phyloP scores from a whole-genome alignment of 2,888 invertebrate species.

The Epirrhoe alternata region DNA sequence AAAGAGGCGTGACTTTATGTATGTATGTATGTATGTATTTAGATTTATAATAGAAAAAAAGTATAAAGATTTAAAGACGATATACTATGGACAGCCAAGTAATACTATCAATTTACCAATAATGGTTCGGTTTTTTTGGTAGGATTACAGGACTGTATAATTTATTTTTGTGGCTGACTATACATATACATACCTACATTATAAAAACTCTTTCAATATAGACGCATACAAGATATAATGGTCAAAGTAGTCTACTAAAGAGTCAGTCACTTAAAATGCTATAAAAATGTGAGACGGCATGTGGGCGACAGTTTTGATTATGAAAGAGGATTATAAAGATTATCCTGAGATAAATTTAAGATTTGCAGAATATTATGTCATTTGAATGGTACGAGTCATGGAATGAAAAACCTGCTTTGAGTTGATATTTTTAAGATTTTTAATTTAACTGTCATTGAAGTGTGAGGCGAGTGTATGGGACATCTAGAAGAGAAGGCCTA shows the following conservation, averaged over 20 bases:
- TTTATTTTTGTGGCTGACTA: neutral
- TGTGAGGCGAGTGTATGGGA: neutral
- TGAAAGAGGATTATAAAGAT: conserved; percentile 75
- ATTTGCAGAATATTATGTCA: conserved; percentile 60
- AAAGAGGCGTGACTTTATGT: no score
- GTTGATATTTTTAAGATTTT: neutral
- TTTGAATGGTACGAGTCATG: conserved; percentile 17
- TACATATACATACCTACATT: neutral
- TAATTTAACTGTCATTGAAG: neutral
- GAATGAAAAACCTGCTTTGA: conserved; percentile 10
- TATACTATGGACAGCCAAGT: no score
- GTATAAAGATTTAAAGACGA: no score
- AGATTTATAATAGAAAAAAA: no score
- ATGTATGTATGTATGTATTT: no score
- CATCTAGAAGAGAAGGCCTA: no score
- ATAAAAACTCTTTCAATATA: conserved; percentile 8
- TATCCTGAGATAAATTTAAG: conserved; percentile 69
- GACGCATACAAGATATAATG: conserved; percentile 5
- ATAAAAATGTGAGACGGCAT: conserved; percentile 50
- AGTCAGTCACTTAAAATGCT: conserved; percentile 66
- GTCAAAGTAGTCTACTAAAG: conserved; percentile 31
- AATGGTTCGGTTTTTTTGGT: no score
- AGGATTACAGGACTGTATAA: no score
- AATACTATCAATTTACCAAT: no score
- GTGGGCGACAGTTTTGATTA: conserved; percentile 66